Base-by-base conservation (phyloP, 2,888 invertebrate genomes). In the Athalia rosae region DNA sequence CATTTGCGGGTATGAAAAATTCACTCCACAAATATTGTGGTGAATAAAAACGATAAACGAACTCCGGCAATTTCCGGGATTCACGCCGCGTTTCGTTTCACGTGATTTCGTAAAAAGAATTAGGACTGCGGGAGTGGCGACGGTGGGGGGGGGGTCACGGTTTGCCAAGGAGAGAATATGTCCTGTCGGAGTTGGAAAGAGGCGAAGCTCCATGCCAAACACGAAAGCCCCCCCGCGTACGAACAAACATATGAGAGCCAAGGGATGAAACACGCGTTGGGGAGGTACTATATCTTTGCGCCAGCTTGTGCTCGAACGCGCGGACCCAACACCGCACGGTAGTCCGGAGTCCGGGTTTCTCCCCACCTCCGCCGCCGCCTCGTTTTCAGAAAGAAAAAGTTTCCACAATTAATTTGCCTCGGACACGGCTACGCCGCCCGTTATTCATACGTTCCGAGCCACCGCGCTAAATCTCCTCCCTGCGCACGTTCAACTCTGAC, bases 321-420 rank as follows among this genome's bases (percentile, higher is more conserved):
- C 15, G 41, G 53, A 50, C 67, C 67, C 53, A 67, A 15, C 67
- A 9, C 28, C 64, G 45, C 13, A 58, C 15, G 13, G 13, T 1
- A 58, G 28, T 28, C 28, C 28, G 28, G 28, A 28, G 28, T 28
- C 28, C 28, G 28, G 28, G 28, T 28, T 28, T 28, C 28, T 0
- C 28, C 28, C 28, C 15, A n/a, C 9, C 8, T 53, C 11, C 45
- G 8, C 43, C 7, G 28, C 15, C 41, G 56, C 41, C 69, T 53
- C 69, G 69, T 69, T 69, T 53, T 45, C 45, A 43, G 58, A 13
- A 58, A 71, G 45, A 71, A 71, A 71, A 71, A 58, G 56, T 71
- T 71, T 71, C 43, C 43, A 71, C 58, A 58, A 71, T 71, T 71
- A 71, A 71, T 71, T 71, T 45, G 45, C 71, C 71, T 58, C 71